Conservation (phyloP, 2,888 invertebrate species). For the Pteria penguin region DNA sequence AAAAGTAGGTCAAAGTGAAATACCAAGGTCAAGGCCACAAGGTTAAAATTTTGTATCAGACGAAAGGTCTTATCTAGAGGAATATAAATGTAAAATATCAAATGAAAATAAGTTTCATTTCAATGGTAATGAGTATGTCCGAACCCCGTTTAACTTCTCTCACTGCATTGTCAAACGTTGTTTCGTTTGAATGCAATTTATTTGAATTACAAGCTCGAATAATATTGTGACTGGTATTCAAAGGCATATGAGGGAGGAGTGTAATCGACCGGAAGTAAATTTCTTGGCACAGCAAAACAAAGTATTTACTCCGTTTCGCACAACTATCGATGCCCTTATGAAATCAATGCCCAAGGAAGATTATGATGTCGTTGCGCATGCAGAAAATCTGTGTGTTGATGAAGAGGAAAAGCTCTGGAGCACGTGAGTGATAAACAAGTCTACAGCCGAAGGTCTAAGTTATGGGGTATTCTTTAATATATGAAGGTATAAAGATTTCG, state of each 20-base stretch:
- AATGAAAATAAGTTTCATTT: too few relatives aligned
- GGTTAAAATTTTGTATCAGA: too few relatives aligned
- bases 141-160: too few relatives aligned
- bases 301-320: not conserved
- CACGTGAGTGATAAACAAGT: not conserved
- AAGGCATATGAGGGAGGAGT: not conserved
- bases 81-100: too few relatives aligned
- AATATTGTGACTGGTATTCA: constrained; percentile 8
- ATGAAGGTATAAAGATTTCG: not conserved
- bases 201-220: too few relatives aligned
- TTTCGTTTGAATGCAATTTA: too few relatives aligned
- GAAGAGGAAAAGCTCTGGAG: not conserved
- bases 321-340: not conserved
- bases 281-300: not conserved
- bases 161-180: too few relatives aligned
- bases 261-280: not conserved
- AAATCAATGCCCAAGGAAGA: not conserved
- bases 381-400: not conserved
- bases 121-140: too few relatives aligned
- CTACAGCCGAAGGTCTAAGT: not conserved
- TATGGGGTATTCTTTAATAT: not conserved
- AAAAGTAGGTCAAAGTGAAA: too few relatives aligned
- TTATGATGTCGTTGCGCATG: not conserved
- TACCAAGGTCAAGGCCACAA: too few relatives aligned
- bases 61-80: too few relatives aligned